Conservation (phyloP, 2,113 vertebrate genomes). For the Chrysemys picta region DNA sequence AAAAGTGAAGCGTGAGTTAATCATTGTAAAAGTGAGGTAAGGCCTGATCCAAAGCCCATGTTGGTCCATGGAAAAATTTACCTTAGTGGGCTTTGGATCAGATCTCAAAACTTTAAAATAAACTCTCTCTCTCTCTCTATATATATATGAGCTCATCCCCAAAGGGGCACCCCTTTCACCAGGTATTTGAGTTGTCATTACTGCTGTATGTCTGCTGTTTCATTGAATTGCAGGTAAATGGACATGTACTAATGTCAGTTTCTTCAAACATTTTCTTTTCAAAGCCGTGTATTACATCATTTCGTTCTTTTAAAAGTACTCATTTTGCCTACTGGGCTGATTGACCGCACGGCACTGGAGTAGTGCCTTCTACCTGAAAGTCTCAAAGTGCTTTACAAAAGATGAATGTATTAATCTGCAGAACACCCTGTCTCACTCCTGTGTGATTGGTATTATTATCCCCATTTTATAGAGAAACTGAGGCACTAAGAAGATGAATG, state of each 20-base stretch:
- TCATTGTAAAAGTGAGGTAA: background rate
- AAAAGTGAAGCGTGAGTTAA: accelerated
- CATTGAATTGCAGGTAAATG: accelerated
- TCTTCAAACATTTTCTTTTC: background rate
- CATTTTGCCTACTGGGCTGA: background rate
- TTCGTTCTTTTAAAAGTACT: background rate
- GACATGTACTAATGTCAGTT: background rate
- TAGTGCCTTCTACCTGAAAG: accelerated
- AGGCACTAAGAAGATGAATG: background rate
- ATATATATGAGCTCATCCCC: background rate
- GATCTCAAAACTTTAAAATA: background rate
- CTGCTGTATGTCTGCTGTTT: accelerated
- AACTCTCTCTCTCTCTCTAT: background rate
- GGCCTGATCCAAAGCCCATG: background rate
- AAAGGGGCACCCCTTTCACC: background rate
- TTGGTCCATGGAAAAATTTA: background rate
- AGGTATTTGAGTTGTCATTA: background rate
- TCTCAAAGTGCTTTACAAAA: background rate
- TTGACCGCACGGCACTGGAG: background rate
- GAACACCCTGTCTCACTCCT: background rate
- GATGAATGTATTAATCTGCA: background rate
- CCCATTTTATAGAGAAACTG: background rate
- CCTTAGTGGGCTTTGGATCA: background rate
- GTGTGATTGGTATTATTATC: accelerated
- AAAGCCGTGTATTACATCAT: accelerated